Evolutionary conservation across 2,888 invertebrate species (phyloP).

Genomic region (Napeogenes sylphis): DNA sequence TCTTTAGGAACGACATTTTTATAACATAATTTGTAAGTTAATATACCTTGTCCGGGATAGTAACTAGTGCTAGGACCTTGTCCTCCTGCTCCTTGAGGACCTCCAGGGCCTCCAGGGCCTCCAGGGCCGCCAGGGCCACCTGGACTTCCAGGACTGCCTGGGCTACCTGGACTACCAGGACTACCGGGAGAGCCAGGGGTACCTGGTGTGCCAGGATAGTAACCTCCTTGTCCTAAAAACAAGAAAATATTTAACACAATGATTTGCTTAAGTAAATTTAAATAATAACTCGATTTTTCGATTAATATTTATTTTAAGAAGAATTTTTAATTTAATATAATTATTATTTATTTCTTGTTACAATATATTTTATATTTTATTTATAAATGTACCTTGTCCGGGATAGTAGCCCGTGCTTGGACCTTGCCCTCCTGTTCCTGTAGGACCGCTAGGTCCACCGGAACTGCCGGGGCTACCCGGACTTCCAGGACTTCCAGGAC

Average conservation of each 20-base stretch:
- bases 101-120: conserved; percentile 26
- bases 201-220: conserved; percentile 46
- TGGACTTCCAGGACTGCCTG: conserved; percentile 20
- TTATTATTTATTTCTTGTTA: neutral
- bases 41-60: conserved; percentile 42
- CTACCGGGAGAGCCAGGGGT: conserved; percentile 34
- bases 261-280: no score
- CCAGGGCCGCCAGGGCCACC: conserved; percentile 31
- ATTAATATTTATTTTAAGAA: no score
- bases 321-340: neutral
- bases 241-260: neutral
- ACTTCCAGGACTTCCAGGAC: conserved; percentile 18
- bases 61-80: conserved; percentile 30
- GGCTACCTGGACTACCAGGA: conserved; percentile 16
- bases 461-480: conserved; percentile 45
- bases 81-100: conserved; percentile 32
- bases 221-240: conserved; percentile 43
- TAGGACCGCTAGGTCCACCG: conserved; percentile 12
- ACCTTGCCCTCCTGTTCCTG: no score
- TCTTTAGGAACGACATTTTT: no score
- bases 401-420: no score
- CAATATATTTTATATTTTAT: conserved; percentile 20
- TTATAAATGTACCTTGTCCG: no score
- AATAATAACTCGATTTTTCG: neutral
- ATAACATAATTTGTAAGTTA: no score